Percentiles rank a stretch among this genome's conserved stretches.
Evolutionary conservation across 2,113 vertebrate species (phyloP).

Genomic region (Acinonyx jubatus): DNA sequence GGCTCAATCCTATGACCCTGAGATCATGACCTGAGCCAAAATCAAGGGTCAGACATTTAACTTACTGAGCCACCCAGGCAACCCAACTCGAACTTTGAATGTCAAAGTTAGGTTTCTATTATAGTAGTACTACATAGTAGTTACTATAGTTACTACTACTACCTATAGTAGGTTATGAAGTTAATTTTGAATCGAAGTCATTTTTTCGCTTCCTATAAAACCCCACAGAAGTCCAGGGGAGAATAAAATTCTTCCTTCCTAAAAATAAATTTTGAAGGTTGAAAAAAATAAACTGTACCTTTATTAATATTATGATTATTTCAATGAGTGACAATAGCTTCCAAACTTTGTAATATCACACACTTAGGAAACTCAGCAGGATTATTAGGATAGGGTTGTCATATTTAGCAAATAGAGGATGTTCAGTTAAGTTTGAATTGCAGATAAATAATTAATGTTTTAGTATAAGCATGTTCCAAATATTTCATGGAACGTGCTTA

Average conservation of each 20-base stretch:
- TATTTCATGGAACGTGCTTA: not conserved
- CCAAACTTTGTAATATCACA: not conserved
- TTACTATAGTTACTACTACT: not conserved
- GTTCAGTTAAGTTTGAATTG: slow-evolving; percentile 34
- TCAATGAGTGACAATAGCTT: not conserved
- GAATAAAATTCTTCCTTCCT: not conserved
- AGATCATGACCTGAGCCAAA: no score
- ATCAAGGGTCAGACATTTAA: no score
- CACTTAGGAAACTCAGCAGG: not conserved
- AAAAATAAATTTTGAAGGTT: slow-evolving; percentile 26
- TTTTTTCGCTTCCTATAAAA: slow-evolving; percentile 40
- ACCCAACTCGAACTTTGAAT: slow-evolving; percentile 3
- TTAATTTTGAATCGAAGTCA: slow-evolving; percentile 35
- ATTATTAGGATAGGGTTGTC: not conserved
- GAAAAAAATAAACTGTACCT: not conserved
- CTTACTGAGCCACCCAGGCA: no score
- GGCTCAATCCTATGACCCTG: no score
- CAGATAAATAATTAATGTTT: not conserved
- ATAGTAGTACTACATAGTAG: not conserved
- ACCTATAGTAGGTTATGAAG: slow-evolving; percentile 15
- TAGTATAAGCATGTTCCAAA: not conserved
- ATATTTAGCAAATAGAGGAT: not conserved
- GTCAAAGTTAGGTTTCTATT: not conserved
- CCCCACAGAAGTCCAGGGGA: not conserved
- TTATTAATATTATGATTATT: slow-evolving; percentile 19